phyloP scores from a whole-genome alignment of 2,113 vertebrate species.

The Hippotragus niger region DNA sequence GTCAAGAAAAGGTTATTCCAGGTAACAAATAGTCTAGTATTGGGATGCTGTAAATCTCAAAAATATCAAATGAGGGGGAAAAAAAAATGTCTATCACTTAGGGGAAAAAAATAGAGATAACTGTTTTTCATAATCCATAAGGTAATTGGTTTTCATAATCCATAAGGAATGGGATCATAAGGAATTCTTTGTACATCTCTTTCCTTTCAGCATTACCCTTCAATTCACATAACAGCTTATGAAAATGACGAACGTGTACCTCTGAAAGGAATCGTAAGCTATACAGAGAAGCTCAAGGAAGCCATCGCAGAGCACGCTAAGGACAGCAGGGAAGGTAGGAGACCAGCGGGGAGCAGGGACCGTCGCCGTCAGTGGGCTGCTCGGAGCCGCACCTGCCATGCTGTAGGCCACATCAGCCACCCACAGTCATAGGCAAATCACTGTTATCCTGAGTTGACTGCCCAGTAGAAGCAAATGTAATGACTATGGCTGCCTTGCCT shows the following conservation, averaged over 20 bases:
- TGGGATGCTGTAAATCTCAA: not conserved
- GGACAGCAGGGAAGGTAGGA: constrained; percentile 48
- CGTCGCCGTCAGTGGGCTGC: not conserved
- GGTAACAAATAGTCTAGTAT: not conserved
- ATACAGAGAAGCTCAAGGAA: constrained; percentile 83
- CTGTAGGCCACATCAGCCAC: not conserved
- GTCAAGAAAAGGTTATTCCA: not conserved
- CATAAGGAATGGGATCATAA: not conserved
- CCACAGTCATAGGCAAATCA: not conserved
- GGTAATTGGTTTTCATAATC: not conserved
- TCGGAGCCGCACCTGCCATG: not conserved
- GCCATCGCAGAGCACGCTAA: constrained; percentile 78
- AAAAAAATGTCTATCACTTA: not conserved
- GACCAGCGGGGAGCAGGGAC: not conserved
- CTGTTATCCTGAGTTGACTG: not conserved
- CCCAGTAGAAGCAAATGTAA: not conserved
- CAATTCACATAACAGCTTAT: constrained; percentile 92
- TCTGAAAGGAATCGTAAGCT: constrained; percentile 86
- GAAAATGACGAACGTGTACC: constrained; percentile 87
- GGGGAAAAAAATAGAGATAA: not conserved
- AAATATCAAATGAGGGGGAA: not conserved
- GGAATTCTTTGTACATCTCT: not conserved
- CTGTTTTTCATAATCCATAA: not conserved
- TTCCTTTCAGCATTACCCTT: constrained; percentile 87
- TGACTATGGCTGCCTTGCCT: not conserved